These are phyloP conservation scores for Drosophila sechellia DNA, from an alignment of 1,140 invertebrate genomes.

Conservation along the genomic window DNA sequence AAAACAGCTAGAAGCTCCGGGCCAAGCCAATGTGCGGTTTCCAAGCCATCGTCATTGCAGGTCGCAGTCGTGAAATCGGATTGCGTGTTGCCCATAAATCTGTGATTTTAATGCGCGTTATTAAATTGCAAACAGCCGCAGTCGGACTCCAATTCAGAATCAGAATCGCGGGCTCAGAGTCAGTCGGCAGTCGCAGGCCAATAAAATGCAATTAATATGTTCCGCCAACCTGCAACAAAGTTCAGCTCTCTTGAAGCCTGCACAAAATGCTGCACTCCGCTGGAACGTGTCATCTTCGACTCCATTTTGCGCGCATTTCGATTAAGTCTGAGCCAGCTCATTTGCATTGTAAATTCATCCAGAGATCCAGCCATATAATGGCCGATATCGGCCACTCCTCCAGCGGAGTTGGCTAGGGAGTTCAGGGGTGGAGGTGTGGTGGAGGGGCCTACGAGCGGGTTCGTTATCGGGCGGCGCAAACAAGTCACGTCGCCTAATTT, in stretches of 20 bases:
- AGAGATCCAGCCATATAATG: slow-evolving; percentile 34
- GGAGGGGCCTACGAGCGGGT: slow-evolving; percentile 12
- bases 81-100: slow-evolving; percentile 80
- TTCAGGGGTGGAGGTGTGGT: neutral
- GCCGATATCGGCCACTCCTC: slow-evolving; percentile 58
- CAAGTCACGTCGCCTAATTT: slow-evolving; percentile 82
- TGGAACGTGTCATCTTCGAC: slow-evolving; percentile 38
- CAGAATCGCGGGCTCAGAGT: slow-evolving; percentile 2
- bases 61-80: slow-evolving; percentile 73
- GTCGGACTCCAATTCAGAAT: slow-evolving; percentile 8
- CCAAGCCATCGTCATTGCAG: slow-evolving; percentile 26
- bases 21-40: slow-evolving; percentile 38
- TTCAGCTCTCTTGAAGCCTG: slow-evolving; percentile 56
- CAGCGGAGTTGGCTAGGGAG: neutral
- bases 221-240: slow-evolving; percentile 79
- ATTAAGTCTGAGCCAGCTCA: slow-evolving; percentile 54
- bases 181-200: slow-evolving; percentile 55
- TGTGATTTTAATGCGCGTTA: slow-evolving; percentile 82
- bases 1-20: neutral
- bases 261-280: slow-evolving; percentile 50
- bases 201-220: slow-evolving; percentile 83
- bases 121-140: slow-evolving; percentile 74
- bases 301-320: slow-evolving; percentile 68
- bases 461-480: slow-evolving; percentile 73
- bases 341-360: slow-evolving; percentile 79